Percentiles rank a stretch among this genome's conserved stretches.
These are phyloP conservation scores for Sapayoa aenigma DNA, from an alignment of 2,113 vertebrate genomes.

Conservation along the genomic window DNA sequence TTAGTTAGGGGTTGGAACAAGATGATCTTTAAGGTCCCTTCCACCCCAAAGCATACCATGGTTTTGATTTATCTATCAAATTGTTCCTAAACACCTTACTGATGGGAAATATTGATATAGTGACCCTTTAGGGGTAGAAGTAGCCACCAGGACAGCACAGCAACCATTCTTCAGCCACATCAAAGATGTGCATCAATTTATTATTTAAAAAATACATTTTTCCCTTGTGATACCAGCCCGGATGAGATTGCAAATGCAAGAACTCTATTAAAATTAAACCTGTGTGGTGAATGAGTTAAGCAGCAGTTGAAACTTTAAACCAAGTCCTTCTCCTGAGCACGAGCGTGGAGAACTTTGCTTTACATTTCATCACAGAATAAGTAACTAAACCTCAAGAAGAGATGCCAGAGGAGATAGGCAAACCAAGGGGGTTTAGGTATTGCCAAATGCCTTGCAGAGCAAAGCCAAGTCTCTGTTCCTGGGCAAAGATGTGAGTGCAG, in stretches of 20 bases:
- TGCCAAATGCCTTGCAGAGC: neutral
- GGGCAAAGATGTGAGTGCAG: neutral
- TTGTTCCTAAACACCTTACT: neutral
- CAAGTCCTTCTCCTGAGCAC: neutral
- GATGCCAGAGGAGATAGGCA: neutral
- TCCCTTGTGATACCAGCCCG: neutral
- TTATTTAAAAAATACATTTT: neutral
- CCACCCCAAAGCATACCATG: neutral
- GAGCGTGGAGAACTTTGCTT: neutral
- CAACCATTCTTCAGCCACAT: neutral
- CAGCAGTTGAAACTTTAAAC: neutral
- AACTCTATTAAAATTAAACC: constrained; percentile 17
- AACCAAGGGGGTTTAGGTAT: neutral
- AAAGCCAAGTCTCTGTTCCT: neutral
- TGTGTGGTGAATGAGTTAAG: neutral
- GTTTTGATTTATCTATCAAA: neutral
- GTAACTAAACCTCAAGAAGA: neutral
- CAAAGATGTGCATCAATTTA: accelerated
- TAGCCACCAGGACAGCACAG: neutral
- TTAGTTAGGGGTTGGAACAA: neutral
- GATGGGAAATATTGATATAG: accelerated
- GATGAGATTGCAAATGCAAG: neutral
- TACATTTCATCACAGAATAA: constrained; percentile 18
- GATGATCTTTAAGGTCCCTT: neutral
- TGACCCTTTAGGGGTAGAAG: neutral